Conservation (phyloP, 2,113 vertebrate species). For the Hipposideros armiger region DNA sequence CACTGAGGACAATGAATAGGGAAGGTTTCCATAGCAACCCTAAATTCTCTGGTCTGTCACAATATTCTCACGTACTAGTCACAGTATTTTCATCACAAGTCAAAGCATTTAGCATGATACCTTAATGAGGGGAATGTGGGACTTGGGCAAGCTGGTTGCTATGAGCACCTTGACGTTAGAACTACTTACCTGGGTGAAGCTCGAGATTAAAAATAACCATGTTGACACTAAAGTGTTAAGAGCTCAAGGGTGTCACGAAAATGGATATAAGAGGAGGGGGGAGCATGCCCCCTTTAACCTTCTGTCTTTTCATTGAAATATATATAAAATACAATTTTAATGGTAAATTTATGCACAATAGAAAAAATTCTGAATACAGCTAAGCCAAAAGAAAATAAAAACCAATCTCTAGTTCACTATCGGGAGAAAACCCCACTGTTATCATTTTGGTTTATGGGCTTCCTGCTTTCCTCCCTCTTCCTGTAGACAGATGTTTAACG, state of each 20-base stretch:
- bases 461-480: not conserved
- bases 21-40: constrained; percentile 69
- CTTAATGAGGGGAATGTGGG: constrained; percentile 31
- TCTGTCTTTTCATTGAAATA: not conserved
- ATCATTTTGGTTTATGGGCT: not conserved
- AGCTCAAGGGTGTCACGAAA: not conserved
- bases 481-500: not conserved
- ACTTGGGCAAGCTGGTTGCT: not conserved
- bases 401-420: not conserved
- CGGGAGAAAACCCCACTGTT: not conserved
- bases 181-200: not conserved
- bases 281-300: not conserved
- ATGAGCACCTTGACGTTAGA: constrained; percentile 49
- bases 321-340: not conserved
- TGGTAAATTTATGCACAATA: not conserved
- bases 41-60: constrained; percentile 62
- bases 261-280: too few species aligned
- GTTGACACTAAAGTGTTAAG: not conserved
- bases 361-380: not conserved
- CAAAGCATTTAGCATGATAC: constrained; percentile 54
- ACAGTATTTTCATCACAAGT: constrained; percentile 77
- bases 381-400: not conserved
- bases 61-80: constrained; percentile 66
- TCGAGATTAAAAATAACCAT: constrained; percentile 37
- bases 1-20: not conserved